Conservation (phyloP, 2,797 vertebrate species). For the Phrynocephalus vlangalii region DNA sequence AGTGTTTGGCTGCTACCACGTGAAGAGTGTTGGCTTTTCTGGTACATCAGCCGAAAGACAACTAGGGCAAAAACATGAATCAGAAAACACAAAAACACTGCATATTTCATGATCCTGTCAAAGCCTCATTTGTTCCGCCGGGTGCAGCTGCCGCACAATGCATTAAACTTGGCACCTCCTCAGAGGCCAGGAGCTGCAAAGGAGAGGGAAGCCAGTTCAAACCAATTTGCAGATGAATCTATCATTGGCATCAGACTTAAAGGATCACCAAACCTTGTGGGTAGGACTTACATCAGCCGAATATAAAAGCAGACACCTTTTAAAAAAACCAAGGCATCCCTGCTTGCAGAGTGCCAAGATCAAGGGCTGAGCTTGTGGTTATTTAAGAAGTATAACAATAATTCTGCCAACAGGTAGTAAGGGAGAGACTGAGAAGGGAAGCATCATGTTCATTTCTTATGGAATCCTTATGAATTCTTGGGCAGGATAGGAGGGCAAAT, state of each 20-base stretch:
- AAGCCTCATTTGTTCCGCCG: rapidly evolving
- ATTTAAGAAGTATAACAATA: too few relatives aligned
- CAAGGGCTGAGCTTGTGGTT: too few relatives aligned
- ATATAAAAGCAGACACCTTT: background rate
- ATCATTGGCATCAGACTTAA: background rate
- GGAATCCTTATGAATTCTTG: too few relatives aligned
- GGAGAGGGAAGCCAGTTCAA: background rate
- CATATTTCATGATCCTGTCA: conserved; percentile 46
- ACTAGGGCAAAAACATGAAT: conserved; percentile 32
- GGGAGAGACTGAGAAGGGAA: too few relatives aligned
- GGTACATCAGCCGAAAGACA: conserved; percentile 23
- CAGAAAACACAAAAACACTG: conserved; percentile 29
- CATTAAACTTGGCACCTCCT: rapidly evolving
- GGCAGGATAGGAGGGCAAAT: too few relatives aligned
- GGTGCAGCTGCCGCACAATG: background rate
- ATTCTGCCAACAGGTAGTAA: too few relatives aligned
- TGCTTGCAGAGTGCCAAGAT: too few relatives aligned
- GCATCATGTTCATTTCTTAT: too few relatives aligned
- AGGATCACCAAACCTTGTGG: background rate
- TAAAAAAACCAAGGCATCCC: too few relatives aligned
- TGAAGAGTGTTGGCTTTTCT: background rate
- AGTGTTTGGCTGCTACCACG: background rate
- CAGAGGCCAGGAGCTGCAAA: background rate
- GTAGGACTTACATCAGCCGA: too few relatives aligned
- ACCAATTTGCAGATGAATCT: background rate